These are phyloP conservation scores for Drosophila sucinea DNA, from an alignment of 1,140 invertebrate species.

Conservation along the genomic window DNA sequence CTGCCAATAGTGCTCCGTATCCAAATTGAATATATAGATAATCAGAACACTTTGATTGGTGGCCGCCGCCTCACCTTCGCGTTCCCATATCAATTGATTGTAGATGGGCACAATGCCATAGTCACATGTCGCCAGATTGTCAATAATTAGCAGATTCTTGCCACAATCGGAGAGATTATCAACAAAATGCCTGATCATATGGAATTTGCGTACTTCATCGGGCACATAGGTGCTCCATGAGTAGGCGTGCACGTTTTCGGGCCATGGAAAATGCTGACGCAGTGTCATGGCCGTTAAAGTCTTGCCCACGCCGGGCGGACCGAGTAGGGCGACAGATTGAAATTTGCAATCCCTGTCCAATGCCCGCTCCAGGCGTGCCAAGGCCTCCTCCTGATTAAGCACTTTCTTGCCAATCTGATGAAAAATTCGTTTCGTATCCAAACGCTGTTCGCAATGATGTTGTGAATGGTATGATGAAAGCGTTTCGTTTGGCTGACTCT, in stretches of 20 bases:
- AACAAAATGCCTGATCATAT: conserved; percentile 50
- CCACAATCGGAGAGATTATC: conserved; percentile 66
- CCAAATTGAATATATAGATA: conserved; percentile 63
- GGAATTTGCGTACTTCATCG: conserved; percentile 59
- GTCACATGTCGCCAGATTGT: conserved; percentile 63
- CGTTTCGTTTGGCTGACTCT: neutral
- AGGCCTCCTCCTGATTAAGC: conserved; percentile 60
- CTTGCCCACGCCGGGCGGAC: conserved; percentile 70
- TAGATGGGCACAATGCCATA: conserved; percentile 52
- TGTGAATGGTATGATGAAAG: neutral
- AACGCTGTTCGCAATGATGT: conserved; percentile 13
- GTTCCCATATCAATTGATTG: conserved; percentile 55
- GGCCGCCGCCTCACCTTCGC: conserved; percentile 27
- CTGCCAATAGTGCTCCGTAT: conserved; percentile 45
- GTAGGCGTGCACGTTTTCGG: conserved; percentile 66
- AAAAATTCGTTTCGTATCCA: conserved; percentile 46
- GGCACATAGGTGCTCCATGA: conserved; percentile 66
- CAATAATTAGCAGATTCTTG: conserved; percentile 65
- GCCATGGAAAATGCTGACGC: conserved; percentile 63
- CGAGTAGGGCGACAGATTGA: conserved; percentile 60
- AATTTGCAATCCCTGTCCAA: conserved; percentile 20
- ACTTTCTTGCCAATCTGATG: conserved; percentile 38
- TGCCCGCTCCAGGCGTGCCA: conserved; percentile 45
- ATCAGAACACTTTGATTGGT: conserved; percentile 59
- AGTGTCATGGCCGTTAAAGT: conserved; percentile 39